phyloP scores from a whole-genome alignment of 2,113 vertebrate genomes.

The Lathamus discolor region DNA sequence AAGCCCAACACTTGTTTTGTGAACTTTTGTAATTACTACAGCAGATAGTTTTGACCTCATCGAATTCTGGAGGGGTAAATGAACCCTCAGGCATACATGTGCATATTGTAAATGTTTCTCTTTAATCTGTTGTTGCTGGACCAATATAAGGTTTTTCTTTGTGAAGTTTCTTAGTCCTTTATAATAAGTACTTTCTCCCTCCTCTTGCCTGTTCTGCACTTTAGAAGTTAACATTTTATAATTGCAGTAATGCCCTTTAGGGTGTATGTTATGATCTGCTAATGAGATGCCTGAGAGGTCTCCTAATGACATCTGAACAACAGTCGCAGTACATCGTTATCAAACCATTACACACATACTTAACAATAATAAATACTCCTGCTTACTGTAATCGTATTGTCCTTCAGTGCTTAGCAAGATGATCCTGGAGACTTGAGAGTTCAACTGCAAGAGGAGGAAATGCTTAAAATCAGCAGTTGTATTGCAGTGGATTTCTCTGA shows the following conservation, averaged over 20 bases:
- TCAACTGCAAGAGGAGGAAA: neutral
- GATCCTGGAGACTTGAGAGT: neutral
- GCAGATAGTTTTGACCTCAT: neutral
- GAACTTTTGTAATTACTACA: neutral
- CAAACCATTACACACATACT: neutral
- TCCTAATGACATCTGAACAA: conserved; percentile 22
- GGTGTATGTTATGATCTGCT: neutral
- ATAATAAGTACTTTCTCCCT: neutral
- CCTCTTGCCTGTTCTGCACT: neutral
- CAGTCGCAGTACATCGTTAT: neutral
- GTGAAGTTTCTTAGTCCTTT: neutral
- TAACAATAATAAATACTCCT: conserved; percentile 9
- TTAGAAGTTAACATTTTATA: conserved; percentile 34
- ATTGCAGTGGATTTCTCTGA: neutral
- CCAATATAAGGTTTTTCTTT: neutral
- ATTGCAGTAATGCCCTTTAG: conserved; percentile 31
- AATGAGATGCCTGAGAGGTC: conserved; percentile 33
- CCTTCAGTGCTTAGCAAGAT: neutral
- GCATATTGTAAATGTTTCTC: neutral
- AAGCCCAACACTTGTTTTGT: neutral
- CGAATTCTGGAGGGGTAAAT: neutral
- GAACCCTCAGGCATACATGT: accelerated
- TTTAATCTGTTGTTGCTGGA: neutral
- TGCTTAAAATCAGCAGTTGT: neutral
- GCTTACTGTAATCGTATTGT: neutral